phyloP scores from a whole-genome alignment of 2,888 invertebrate species.

The Brachypalpus laphriformis region DNA sequence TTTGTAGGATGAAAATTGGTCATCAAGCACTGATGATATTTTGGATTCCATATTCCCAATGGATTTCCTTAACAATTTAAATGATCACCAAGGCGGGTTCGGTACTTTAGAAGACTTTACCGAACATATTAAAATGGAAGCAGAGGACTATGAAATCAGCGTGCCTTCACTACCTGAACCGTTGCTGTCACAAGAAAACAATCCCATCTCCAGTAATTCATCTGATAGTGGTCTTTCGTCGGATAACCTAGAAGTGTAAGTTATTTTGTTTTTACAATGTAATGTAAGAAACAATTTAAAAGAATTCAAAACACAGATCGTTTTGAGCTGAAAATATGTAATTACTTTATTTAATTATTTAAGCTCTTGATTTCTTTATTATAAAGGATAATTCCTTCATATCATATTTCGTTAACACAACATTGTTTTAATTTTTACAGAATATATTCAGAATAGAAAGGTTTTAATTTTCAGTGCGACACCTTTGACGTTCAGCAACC shows the following conservation, averaged over 20 bases:
- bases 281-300: too few relatives aligned
- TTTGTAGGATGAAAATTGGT: slow-evolving; percentile 83
- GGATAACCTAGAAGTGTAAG: slow-evolving; percentile 85
- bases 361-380: background rate
- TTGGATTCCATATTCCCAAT: slow-evolving; percentile 88
- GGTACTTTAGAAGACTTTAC: slow-evolving; percentile 83
- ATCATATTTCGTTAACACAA: too few relatives aligned
- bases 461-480: too few relatives aligned
- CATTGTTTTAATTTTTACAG: too few relatives aligned
- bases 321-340: too few relatives aligned
- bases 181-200: slow-evolving; percentile 54
- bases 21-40: slow-evolving; percentile 84
- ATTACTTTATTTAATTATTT: background rate
- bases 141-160: slow-evolving; percentile 79
- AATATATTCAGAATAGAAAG: too few relatives aligned
- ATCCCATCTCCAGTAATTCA: slow-evolving; percentile 75
- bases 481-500: too few relatives aligned
- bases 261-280: too few relatives aligned
- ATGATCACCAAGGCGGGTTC: slow-evolving; percentile 79
- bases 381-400: too few relatives aligned
- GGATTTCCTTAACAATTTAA: slow-evolving; percentile 86
- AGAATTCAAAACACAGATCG: too few relatives aligned
- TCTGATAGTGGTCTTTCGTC: slow-evolving; percentile 90
- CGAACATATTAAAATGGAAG: slow-evolving; percentile 74
- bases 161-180: slow-evolving; percentile 52